Base-by-base conservation (phyloP, 30 jellyfish, hydroid and myxozoan genomes). In the Aurelia sp. region DNA sequence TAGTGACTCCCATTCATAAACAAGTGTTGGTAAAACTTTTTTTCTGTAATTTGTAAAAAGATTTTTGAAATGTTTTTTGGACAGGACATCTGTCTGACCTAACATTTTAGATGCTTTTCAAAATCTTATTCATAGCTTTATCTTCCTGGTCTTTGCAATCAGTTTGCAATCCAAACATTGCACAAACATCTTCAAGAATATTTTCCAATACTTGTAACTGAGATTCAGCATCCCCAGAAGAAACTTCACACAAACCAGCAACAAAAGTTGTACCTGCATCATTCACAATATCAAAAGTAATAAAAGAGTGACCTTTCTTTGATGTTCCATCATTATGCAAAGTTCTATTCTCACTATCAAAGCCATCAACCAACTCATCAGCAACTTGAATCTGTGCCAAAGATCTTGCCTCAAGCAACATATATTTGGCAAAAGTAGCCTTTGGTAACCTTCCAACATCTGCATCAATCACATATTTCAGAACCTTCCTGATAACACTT, bases 271-370 rank as follows among this genome's bases (percentile, higher is more conserved):
- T 18, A 11, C 91, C 91, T 66, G 30, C 76, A 66, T 63, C 61
- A 41, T 81, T 81, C 3, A 65, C 91, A 65, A 81, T 33, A 52
- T 65, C 86, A 81, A 38, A 68, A 4, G 84, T 81, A 8, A 65
- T 69, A 81, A 65, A 67, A 0, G 76, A n/a, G 17, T 76, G 35
- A 20, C 91, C 84, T 24, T 81, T 47, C 64, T 68, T 81, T 81
- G 75, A 67, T 5, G 91, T 81, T 31, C 91, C 91, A 81, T 81
- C 76, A 81, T 65, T 10, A 40, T 44, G 91, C 60, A 81, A 53
- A 13, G 67, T 57, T 35, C 47, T 35, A 5, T 35, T 35, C 47
- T 35, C 47, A 35, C 3, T 35, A 35, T 35, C 47, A 35, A 35
- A 35, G 5, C 47, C 47, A 2, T 35, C 47, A 35, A 35, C 47